These are phyloP conservation scores for Drosophila mimica DNA, from an alignment of 2,888 invertebrate species.

Conservation along the genomic window DNA sequence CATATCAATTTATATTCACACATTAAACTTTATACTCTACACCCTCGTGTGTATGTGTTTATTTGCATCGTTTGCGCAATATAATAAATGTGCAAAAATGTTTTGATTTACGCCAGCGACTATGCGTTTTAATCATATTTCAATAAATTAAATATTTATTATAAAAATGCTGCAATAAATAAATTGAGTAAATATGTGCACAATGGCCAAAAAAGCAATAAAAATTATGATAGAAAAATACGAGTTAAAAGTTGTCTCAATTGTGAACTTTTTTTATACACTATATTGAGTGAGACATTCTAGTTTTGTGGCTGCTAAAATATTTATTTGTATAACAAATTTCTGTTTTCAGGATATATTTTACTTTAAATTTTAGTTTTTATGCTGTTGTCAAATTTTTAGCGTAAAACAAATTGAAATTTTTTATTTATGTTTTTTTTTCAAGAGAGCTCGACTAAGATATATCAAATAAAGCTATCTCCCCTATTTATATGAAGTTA, in stretches of 20 bases:
- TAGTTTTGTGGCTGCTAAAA: not conserved
- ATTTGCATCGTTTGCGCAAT: conserved; percentile 18
- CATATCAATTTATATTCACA: conserved; percentile 50
- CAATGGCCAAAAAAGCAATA: conserved; percentile 15
- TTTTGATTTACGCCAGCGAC: conserved; percentile 74
- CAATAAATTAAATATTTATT: conserved; percentile 80
- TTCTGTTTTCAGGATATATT: not conserved
- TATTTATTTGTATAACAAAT: too few species aligned
- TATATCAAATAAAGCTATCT: not conserved
- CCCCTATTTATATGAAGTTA: not conserved
- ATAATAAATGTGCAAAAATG: conserved; percentile 74
- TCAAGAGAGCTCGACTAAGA: not conserved
- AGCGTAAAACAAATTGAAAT: not conserved
- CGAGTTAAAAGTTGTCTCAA: conserved; percentile 4
- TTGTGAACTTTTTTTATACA: not conserved
- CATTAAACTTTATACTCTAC: conserved; percentile 45
- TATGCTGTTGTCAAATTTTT: not conserved
- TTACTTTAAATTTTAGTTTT: not conserved
- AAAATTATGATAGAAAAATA: not conserved
- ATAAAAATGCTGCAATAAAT: conserved; percentile 69
- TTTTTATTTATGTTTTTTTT: not conserved
- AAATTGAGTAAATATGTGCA: conserved; percentile 65
- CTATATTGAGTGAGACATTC: not conserved
- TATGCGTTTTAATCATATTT: conserved; percentile 75
- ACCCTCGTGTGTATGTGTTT: not conserved